A percentile compares a stretch with the other conserved stretches of the same genome.
These are phyloP conservation scores for Lasioglossum malachurum DNA, from an alignment of 2,888 invertebrate species.

Conservation along the genomic window DNA sequence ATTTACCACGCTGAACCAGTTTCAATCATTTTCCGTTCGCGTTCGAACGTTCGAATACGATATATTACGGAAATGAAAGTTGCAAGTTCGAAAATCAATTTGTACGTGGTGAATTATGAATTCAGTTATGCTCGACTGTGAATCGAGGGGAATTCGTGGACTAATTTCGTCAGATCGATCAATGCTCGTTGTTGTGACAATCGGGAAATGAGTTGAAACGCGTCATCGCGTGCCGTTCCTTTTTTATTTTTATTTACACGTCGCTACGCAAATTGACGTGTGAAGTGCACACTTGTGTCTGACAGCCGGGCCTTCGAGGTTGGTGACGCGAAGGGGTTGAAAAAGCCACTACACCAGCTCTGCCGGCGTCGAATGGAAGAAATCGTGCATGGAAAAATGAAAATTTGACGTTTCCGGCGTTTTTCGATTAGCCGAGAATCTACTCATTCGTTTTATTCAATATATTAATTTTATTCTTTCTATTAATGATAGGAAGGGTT, in stretches of 20 bases:
- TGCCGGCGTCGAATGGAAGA: not conserved
- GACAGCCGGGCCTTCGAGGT: constrained; percentile 66
- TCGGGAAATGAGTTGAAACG: constrained; percentile 40
- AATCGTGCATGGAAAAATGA: constrained; percentile 40
- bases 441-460: not conserved
- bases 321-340: constrained; percentile 37
- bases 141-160: not conserved
- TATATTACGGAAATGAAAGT: too few species aligned
- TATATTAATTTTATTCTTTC: too few species aligned
- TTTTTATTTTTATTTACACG: constrained; percentile 62
- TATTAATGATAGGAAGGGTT: not conserved
- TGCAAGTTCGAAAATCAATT: not conserved
- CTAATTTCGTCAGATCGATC: constrained; percentile 40
- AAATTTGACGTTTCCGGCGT: not conserved
- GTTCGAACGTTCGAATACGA: too few species aligned
- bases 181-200: constrained; percentile 47
- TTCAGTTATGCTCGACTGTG: not conserved
- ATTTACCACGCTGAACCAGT: not conserved
- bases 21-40: not conserved
- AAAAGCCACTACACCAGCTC: constrained; percentile 4
- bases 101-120: not conserved
- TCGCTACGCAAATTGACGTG: constrained; percentile 79
- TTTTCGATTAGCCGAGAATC: not conserved
- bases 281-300: constrained; percentile 79
- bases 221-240: constrained; percentile 11